Evolutionary conservation across 2,797 vertebrate species (phyloP).

Genomic region (Buphagus erythrorhynchus): DNA sequence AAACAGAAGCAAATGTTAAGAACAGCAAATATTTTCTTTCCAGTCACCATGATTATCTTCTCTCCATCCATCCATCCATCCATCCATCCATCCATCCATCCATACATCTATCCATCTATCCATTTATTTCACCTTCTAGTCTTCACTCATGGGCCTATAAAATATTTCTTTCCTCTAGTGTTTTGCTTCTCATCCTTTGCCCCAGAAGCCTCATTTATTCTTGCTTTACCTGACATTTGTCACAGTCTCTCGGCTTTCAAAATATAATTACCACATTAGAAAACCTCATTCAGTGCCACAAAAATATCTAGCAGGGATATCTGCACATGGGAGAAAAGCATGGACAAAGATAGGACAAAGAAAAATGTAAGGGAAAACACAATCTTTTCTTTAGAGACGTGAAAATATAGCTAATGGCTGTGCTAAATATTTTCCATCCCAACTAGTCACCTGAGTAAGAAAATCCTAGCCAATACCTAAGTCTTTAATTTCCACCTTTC

Average conservation of each 20-base stretch:
- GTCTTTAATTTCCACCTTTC: not conserved
- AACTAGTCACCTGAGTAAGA: not conserved
- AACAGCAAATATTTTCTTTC: not conserved
- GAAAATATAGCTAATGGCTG: not conserved
- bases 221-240: not conserved
- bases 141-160: not conserved
- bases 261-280: not conserved
- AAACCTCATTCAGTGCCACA: not conserved
- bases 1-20: not conserved
- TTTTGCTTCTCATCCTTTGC: not conserved
- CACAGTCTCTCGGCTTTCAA: not conserved
- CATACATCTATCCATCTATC: not conserved
- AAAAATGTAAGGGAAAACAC: not conserved
- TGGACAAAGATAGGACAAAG: not conserved
- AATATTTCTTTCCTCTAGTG: not conserved
- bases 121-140: accelerated
- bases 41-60: not conserved
- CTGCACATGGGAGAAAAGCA: not conserved
- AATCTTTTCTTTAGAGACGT: not conserved
- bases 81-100: not conserved
- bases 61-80: not conserved
- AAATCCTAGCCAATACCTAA: not conserved
- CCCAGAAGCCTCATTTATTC: not conserved
- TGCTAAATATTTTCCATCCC: not conserved
- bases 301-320: not conserved